Conservation (phyloP, 1,140 invertebrate species). For the Rhyacophila brunnea region DNA sequence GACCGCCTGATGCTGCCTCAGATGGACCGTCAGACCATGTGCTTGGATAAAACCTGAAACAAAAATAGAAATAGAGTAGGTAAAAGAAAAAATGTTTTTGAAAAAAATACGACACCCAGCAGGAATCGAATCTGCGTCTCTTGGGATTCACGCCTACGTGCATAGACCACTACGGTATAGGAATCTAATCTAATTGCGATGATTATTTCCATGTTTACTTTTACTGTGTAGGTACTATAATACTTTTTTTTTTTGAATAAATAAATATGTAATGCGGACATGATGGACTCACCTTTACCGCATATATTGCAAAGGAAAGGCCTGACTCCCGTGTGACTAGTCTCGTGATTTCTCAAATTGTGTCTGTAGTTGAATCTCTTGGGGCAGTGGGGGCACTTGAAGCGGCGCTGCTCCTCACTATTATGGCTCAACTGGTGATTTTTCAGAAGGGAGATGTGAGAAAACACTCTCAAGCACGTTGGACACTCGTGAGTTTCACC, state of each 20-base stretch:
- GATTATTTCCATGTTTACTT: not conserved
- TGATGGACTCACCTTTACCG: conserved; percentile 19
- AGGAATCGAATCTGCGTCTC: no score
- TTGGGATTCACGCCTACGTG: no score
- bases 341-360: conserved; percentile 29
- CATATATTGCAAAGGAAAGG: conserved; percentile 28
- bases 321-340: conserved; percentile 20
- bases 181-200: not conserved
- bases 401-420: conserved; percentile 11
- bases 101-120: no score
- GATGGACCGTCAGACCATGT: conserved; percentile 21
- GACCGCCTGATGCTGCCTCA: conserved; percentile 12
- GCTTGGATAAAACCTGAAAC: conserved; percentile 27
- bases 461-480: conserved; percentile 21
- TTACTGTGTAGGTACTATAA: not conserved
- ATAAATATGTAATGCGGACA: not conserved
- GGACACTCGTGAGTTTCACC: conserved; percentile 25
- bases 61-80: not conserved
- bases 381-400: conserved; percentile 20
- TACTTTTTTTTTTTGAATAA: not conserved
- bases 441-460: conserved; percentile 14
- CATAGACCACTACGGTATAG: not conserved
- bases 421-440: conserved; percentile 21
- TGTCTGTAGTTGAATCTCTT: conserved; percentile 27
- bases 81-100: not conserved